Evolutionary conservation across 2,113 vertebrate species (phyloP).

Genomic region (Saguinus imperator): DNA sequence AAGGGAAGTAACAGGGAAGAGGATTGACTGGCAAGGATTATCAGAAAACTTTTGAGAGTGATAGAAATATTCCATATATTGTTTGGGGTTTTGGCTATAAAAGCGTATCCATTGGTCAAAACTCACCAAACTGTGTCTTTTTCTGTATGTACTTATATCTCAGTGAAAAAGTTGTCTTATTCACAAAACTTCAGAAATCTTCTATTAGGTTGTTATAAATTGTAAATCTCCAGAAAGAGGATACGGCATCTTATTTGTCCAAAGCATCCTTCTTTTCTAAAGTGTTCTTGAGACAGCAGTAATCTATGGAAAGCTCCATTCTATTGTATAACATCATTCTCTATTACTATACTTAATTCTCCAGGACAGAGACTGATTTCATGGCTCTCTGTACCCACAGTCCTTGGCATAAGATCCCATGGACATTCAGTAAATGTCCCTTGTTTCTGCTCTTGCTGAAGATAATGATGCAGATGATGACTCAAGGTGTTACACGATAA

Average conservation of each 20-base stretch:
- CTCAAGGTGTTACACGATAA: background rate
- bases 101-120: background rate
- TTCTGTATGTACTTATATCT: background rate
- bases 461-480: background rate
- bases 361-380: background rate
- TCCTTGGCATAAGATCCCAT: background rate
- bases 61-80: background rate
- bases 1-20: background rate
- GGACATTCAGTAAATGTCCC: background rate
- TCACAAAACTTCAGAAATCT: background rate
- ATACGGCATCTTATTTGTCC: background rate
- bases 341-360: background rate
- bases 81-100: background rate
- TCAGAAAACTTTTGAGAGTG: background rate
- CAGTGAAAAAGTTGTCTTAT: background rate
- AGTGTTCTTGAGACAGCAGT: background rate
- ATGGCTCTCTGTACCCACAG: background rate
- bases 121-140: background rate
- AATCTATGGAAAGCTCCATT: background rate
- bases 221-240: background rate
- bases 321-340: background rate
- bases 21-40: background rate
- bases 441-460: background rate
- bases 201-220: background rate
- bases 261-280: background rate